Evolutionary conservation across 2,888 invertebrate genomes (phyloP).

Genomic region (Andrena bucephala): DNA sequence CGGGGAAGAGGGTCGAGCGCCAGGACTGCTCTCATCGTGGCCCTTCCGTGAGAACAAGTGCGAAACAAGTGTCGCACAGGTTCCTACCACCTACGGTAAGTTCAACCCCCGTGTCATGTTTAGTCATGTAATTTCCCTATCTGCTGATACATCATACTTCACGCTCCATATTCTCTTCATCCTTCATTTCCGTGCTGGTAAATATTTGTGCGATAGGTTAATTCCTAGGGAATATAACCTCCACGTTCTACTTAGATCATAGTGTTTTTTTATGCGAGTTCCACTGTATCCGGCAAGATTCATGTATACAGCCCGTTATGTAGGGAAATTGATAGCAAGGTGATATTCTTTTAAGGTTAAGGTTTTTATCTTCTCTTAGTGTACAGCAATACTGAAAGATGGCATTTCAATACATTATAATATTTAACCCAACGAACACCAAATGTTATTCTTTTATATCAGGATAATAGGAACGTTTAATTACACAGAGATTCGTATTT

Average conservation of each 20-base stretch:
- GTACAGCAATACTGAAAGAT: no score
- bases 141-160: conserved; percentile 52
- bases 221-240: background rate
- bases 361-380: background rate
- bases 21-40: conserved; percentile 60
- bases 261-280: background rate
- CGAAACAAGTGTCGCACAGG: conserved; percentile 79
- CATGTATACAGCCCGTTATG: background rate
- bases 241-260: background rate
- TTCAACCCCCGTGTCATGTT: conserved; percentile 32
- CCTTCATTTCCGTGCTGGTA: background rate
- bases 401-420: no score
- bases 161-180: conserved; percentile 27
- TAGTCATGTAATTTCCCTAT: conserved; percentile 57
- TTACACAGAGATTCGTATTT: background rate
- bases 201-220: background rate
- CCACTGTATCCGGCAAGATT: background rate
- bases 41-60: conserved; percentile 82
- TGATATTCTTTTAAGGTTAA: background rate
- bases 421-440: no score
- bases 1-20: conserved; percentile 70
- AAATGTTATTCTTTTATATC: no score
- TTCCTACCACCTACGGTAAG: conserved; percentile 42
- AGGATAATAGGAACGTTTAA: no score
- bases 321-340: background rate